Percentiles rank a stretch among this genome's conserved stretches.
Evolutionary conservation across 1,140 invertebrate genomes (phyloP).

Genomic region (Drosophila nannoptera): DNA sequence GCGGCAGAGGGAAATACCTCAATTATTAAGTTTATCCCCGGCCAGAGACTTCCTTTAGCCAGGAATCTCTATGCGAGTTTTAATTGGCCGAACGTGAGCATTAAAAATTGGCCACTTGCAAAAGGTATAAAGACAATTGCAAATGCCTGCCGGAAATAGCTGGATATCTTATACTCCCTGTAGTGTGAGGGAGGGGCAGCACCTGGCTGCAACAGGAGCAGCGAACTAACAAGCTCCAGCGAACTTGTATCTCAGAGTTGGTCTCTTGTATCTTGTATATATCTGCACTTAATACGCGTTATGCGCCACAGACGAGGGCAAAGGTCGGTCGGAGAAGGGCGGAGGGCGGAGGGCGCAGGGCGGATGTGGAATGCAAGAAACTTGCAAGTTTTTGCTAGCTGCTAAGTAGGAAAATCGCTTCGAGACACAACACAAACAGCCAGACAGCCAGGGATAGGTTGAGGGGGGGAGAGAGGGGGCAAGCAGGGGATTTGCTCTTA

Average conservation of each 20-base stretch:
- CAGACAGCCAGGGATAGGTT: slow-evolving; percentile 6
- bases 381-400: slow-evolving; percentile 61
- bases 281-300: slow-evolving; percentile 60
- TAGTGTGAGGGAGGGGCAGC: slow-evolving; percentile 6
- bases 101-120: slow-evolving; percentile 38
- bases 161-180: slow-evolving; percentile 40
- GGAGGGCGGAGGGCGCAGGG: slow-evolving; percentile 20
- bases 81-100: slow-evolving; percentile 65
- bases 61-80: slow-evolving; percentile 58
- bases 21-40: not conserved
- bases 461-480: slow-evolving; percentile 2
- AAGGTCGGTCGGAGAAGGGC: too few relatives aligned
- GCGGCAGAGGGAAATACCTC: too few relatives aligned
- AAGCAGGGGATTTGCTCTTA: not conserved
- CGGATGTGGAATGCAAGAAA: slow-evolving; percentile 37
- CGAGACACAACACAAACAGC: slow-evolving; percentile 46
- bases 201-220: slow-evolving; percentile 42
- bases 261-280: slow-evolving; percentile 46
- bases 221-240: slow-evolving; percentile 40
- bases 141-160: slow-evolving; percentile 25
- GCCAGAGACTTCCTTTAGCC: slow-evolving; percentile 39
- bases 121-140: slow-evolving; percentile 64
- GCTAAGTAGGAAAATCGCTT: slow-evolving; percentile 71
- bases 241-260: slow-evolving; percentile 38
- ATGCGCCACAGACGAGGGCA: slow-evolving; percentile 44